Evolutionary conservation across 2,113 vertebrate genomes (phyloP).

Genomic region (Pelecanus crispus): DNA sequence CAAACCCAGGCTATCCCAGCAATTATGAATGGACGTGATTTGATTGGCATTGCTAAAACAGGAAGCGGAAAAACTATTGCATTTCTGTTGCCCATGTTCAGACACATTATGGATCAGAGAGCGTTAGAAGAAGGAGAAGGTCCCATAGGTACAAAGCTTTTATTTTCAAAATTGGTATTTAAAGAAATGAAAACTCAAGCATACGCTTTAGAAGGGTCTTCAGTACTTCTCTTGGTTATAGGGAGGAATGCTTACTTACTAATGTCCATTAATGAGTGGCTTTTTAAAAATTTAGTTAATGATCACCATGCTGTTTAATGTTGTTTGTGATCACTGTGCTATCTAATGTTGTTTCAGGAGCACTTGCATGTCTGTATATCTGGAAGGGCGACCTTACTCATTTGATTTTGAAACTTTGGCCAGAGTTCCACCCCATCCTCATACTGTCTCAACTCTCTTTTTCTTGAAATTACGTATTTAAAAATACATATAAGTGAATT

Average conservation of each 20-base stretch:
- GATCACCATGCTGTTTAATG: neutral
- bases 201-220: neutral
- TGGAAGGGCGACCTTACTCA: neutral
- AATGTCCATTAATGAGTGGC: neutral
- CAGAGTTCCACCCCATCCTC: neutral
- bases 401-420: neutral
- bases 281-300: neutral
- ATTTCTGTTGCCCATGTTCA: constrained; percentile 97
- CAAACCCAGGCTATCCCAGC: constrained; percentile 96
- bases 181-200: neutral
- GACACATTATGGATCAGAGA: constrained; percentile 98
- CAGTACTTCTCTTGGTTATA: neutral
- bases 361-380: neutral
- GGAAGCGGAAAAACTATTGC: constrained; percentile 98
- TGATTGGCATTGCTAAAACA: constrained; percentile 98
- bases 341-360: neutral
- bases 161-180: neutral
- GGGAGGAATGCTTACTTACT: neutral
- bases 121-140: constrained; percentile 92
- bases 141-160: constrained; percentile 80
- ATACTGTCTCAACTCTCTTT: neutral
- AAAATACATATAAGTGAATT: neutral
- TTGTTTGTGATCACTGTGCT: neutral
- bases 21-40: constrained; percentile 93
- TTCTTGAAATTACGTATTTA: neutral